phyloP scores from a whole-genome alignment of 2,888 invertebrate species.

The Ellobium chinense region DNA sequence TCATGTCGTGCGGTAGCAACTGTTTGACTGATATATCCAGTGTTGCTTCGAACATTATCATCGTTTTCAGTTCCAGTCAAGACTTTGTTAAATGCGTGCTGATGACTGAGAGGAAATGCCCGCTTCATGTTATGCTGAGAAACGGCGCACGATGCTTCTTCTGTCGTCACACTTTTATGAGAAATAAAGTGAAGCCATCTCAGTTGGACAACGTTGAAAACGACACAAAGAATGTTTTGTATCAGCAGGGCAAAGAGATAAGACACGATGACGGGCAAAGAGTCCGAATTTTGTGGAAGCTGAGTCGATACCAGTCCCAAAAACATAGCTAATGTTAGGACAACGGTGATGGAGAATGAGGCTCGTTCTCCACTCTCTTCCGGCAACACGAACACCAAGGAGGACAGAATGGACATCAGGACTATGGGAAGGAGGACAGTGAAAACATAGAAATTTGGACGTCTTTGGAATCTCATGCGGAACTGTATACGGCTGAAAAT shows the following conservation, averaged over 20 bases:
- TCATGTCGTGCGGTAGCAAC: too few species aligned
- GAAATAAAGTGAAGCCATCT: neutral
- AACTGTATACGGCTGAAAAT: neutral
- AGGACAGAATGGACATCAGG: slow-evolving; percentile 20
- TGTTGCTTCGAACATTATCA: too few species aligned
- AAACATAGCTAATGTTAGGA: slow-evolving; percentile 26
- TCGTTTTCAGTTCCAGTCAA: neutral
- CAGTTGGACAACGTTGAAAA: slow-evolving; percentile 15
- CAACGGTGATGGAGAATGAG: slow-evolving; percentile 28
- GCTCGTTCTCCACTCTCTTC: slow-evolving; percentile 34
- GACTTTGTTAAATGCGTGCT: neutral
- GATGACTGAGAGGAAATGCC: too few species aligned
- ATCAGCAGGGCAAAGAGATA: slow-evolving; percentile 20
- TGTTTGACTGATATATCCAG: too few species aligned
- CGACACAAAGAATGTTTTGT: neutral
- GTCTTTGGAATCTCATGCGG: neutral
- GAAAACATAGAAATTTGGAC: slow-evolving; percentile 5
- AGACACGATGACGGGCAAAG: slow-evolving; percentile 11
- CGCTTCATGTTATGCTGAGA: too few species aligned
- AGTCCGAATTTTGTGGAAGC: slow-evolving; percentile 22
- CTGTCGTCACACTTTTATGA: neutral
- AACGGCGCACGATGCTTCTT: too few species aligned
- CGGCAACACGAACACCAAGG: slow-evolving; percentile 21
- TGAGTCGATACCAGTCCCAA: slow-evolving; percentile 11
- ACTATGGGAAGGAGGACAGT: slow-evolving; percentile 18